A percentile compares a stretch with the other conserved stretches of the same genome.
Evolutionary conservation across 2,888 invertebrate genomes (phyloP).

Genomic region (Zaprionus obscuricornis): DNA sequence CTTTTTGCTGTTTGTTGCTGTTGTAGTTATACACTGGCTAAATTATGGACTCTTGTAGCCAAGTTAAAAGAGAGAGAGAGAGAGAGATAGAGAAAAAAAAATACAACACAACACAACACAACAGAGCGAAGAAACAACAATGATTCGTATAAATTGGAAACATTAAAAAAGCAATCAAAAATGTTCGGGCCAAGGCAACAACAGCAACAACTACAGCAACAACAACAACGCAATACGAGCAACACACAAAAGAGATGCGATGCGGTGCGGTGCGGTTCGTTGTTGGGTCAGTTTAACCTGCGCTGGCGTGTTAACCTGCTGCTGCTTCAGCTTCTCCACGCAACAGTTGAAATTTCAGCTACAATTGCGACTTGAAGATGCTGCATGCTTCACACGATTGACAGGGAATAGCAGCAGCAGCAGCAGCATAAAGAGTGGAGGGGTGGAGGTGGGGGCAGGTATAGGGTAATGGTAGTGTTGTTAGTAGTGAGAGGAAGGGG

Average conservation of each 20-base stretch:
- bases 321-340: constrained; percentile 47
- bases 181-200: constrained; percentile 73
- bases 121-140: too few relatives aligned
- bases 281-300: constrained; percentile 74
- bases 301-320: constrained; percentile 76
- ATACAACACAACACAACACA: too few relatives aligned
- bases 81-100: constrained; percentile 45
- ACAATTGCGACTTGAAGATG: constrained; percentile 25
- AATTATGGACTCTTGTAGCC: constrained; percentile 71
- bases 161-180: constrained; percentile 76
- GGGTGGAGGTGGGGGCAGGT: constrained; percentile 25
- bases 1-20: constrained; percentile 15
- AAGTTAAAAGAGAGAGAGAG: constrained; percentile 5
- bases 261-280: constrained; percentile 40
- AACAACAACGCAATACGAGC: constrained; percentile 15
- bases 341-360: constrained; percentile 52
- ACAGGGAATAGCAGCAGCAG: constrained; percentile 10
- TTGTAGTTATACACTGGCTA: constrained; percentile 52
- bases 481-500: neutral
- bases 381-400: constrained; percentile 71
- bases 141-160: constrained; percentile 79
- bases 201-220: neutral
- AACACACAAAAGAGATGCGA: constrained; percentile 48
- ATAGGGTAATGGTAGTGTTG: too few relatives aligned
- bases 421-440: neutral